Conservation (phyloP, 2,888 invertebrate species). For the Chymomyza amoena region DNA sequence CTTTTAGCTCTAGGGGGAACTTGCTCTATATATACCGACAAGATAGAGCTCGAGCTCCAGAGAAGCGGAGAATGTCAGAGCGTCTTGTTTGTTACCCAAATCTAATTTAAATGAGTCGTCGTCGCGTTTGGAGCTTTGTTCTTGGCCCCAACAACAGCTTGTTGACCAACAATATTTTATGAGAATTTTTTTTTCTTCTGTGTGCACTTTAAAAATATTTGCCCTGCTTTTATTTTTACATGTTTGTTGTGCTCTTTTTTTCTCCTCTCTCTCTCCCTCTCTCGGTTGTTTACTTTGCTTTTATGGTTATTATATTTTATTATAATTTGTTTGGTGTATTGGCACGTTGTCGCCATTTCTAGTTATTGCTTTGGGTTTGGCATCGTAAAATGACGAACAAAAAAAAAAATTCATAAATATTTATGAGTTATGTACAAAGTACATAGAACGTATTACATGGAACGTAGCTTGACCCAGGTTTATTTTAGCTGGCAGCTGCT, state of each 20-base stretch:
- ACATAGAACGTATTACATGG: too few relatives aligned
- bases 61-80: not conserved
- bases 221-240: conserved; percentile 6
- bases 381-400: not conserved
- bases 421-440: conserved; percentile 1
- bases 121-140: conserved; percentile 12
- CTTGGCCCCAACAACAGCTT: conserved; percentile 2
- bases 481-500: too few relatives aligned
- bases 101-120: conserved; percentile 37
- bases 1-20: too few relatives aligned
- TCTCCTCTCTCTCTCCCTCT: too few relatives aligned
- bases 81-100: conserved; percentile 19
- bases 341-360: not conserved
- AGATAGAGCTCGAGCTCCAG: too few relatives aligned
- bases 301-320: not conserved
- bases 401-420: conserved; percentile 6
- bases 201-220: not conserved
- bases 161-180: conserved; percentile 5
- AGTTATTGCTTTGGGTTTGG: not conserved
- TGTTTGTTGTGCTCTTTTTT: not conserved
- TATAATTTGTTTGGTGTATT: not conserved
- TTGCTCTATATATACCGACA: too few relatives aligned
- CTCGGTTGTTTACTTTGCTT: not conserved
- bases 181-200: not conserved
- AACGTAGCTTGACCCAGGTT: too few relatives aligned